These are phyloP conservation scores for Nemurella pictetii DNA, from an alignment of 2,888 invertebrate genomes.

Conservation along the genomic window DNA sequence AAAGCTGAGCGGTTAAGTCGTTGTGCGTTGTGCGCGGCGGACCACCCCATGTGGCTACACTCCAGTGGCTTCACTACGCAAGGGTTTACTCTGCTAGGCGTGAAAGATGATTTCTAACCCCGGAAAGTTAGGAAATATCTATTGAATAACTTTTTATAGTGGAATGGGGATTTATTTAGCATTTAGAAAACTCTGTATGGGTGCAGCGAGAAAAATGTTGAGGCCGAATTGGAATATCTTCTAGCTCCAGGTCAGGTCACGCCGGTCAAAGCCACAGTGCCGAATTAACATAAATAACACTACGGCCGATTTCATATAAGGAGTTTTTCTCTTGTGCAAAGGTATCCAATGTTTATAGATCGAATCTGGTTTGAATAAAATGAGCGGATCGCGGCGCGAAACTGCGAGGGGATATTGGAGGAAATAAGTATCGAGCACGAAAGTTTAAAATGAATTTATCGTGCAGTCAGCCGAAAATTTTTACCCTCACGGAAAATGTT, in stretches of 20 bases:
- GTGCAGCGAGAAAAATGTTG: background rate
- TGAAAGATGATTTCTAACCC: constrained; percentile 10
- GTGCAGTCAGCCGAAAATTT: background rate
- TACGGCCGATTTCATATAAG: background rate
- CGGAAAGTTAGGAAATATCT: constrained; percentile 8
- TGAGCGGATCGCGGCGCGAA: background rate
- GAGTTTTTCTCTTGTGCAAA: background rate
- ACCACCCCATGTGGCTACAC: background rate
- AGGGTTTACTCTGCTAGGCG: background rate
- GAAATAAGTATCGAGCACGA: background rate
- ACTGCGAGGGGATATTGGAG: background rate
- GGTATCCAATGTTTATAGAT: background rate
- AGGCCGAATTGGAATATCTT: background rate
- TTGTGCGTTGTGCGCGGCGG: background rate
- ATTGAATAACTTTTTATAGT: constrained; percentile 26
- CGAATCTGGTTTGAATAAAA: background rate
- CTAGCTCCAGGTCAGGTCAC: background rate
- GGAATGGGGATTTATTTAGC: background rate
- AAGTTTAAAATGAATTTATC: background rate
- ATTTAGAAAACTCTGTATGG: background rate
- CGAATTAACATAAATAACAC: constrained; percentile 12
- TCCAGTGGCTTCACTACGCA: background rate
- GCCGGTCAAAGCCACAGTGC: constrained; percentile 5
- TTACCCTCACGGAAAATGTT: background rate
- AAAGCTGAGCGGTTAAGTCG: background rate